Base-by-base conservation (phyloP, 1,140 invertebrate genomes). In the Penaeus vannamei region DNA sequence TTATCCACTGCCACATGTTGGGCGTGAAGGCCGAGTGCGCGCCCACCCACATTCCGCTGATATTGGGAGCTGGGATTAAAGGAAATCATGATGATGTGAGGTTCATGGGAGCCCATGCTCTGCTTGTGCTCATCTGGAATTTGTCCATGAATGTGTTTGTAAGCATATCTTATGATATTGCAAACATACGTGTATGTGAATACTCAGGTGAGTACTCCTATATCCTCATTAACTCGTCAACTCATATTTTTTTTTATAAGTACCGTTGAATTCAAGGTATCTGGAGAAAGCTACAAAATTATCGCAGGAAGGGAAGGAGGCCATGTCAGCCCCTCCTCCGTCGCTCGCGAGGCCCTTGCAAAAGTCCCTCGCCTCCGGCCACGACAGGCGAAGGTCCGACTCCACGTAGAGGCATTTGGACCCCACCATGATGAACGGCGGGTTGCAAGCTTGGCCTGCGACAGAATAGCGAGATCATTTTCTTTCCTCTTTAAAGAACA, bases 1-100 rank as follows among this genome's bases (percentile, higher is more conserved):
- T 46, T 42, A 87, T 29, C 86, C 86, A 87, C 61, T 79, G 77
- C 86, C 86, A 87, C 60, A 69, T 87, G 61, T 87, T 87, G 77
- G 26, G 26, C 5, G 60, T 20, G 79, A 87, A 87, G 61, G 81
- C 86, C 53, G 79, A 82, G 79, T 87, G 86, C n/a, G 60, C 86
- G 19, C 86, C 86, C 26, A 87, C 79, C 86, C 86, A 87, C 77
- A 81, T 20, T 0, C 72, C 26, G 36, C 77, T 66, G 2, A 80
- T 22, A 17, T 17, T 20, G 17, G 60, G 61, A 62, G 61, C 86
- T 81, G 17, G 17, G 53, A 14, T 53, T 53, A 17, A 53, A 53
- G 12, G 8, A 14, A 53, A 14, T 53, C 53, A 53, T 12, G 10
- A 53, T 0, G 1, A 12, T 53, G 53, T 53, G 53, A 53, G 53